Conservation (phyloP, 2,888 invertebrate species). For the Cremastobaeus sp. region DNA sequence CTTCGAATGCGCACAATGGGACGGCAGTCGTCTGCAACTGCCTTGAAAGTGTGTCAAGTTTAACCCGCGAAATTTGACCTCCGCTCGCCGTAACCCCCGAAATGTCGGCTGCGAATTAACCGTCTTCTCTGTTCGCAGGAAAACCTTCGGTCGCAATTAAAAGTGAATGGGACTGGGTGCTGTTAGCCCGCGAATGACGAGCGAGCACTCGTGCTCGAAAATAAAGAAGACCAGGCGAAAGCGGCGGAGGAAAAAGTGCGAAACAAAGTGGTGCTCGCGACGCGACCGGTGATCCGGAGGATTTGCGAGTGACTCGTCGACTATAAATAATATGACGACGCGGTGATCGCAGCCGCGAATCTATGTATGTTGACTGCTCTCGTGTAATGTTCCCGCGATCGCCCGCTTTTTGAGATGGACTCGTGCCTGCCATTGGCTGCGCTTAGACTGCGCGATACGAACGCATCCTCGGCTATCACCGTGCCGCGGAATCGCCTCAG, state of each 20-base stretch:
- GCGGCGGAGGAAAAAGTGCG: slow-evolving; percentile 25
- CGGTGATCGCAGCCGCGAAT: slow-evolving; percentile 2
- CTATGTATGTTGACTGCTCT: slow-evolving; percentile 4
- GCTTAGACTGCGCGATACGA: slow-evolving; percentile 76
- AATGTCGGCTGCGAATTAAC: slow-evolving; percentile 6
- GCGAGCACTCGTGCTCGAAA: slow-evolving; percentile 23
- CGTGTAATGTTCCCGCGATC: slow-evolving; percentile 14
- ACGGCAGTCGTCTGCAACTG: no score
- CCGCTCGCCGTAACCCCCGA: slow-evolving; percentile 11
- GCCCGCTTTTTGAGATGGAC: slow-evolving; percentile 74
- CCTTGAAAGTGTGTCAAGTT: slow-evolving; percentile 19
- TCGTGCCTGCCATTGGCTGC: slow-evolving; percentile 79
- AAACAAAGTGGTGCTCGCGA: slow-evolving; percentile 2
- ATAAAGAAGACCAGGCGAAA: slow-evolving; percentile 20
- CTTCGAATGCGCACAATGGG: background rate
- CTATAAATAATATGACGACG: slow-evolving; percentile 32
- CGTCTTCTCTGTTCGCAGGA: slow-evolving; percentile 9
- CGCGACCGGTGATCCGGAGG: background rate
- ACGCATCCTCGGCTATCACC: slow-evolving; percentile 66
- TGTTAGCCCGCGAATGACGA: slow-evolving; percentile 28
- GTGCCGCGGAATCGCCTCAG: slow-evolving; percentile 71
- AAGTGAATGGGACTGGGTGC: slow-evolving; percentile 19
- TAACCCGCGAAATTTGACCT: slow-evolving; percentile 16
- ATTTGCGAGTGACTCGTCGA: background rate
- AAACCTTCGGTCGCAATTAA: slow-evolving; percentile 11